Evolutionary conservation across 2,113 vertebrate species (phyloP).

Genomic region (Emydura subglobosa): DNA sequence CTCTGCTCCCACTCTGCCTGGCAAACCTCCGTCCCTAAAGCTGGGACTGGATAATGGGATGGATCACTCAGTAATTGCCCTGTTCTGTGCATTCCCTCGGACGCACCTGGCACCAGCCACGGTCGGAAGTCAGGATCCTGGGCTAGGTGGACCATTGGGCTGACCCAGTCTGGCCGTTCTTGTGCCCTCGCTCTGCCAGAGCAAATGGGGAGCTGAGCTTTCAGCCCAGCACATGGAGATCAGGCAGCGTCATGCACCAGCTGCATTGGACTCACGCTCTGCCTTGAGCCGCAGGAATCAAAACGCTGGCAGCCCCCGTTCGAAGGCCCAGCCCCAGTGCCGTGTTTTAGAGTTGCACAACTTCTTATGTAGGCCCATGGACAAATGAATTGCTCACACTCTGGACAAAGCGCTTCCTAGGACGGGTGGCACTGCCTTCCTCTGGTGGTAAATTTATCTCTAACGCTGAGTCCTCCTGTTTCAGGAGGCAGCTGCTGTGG

Average conservation of each 20-base stretch:
- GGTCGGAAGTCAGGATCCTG: too few relatives aligned
- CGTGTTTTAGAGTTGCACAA: neutral
- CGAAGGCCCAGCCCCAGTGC: neutral
- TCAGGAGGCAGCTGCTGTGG: neutral
- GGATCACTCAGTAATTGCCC: neutral
- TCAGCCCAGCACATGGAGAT: neutral
- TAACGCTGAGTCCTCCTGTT: neutral
- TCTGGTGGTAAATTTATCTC: fast-evolving
- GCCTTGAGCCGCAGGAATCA: neutral
- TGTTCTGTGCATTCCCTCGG: neutral
- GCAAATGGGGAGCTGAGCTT: neutral
- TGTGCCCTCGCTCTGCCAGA: conserved; percentile 1
- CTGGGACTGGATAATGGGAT: neutral
- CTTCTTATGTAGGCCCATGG: neutral
- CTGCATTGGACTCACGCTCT: neutral
- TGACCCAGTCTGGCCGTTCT: too few relatives aligned
- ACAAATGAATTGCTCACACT: neutral
- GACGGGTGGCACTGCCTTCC: neutral
- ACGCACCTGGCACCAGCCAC: too few relatives aligned
- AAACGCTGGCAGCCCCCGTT: neutral
- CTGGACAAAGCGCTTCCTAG: neutral
- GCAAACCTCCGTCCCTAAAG: neutral
- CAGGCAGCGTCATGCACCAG: neutral
- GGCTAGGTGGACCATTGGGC: too few relatives aligned
- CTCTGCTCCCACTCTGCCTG: neutral